Evolutionary conservation across 2,797 vertebrate genomes (phyloP).

Genomic region (Dromococcyx pavoninus): DNA sequence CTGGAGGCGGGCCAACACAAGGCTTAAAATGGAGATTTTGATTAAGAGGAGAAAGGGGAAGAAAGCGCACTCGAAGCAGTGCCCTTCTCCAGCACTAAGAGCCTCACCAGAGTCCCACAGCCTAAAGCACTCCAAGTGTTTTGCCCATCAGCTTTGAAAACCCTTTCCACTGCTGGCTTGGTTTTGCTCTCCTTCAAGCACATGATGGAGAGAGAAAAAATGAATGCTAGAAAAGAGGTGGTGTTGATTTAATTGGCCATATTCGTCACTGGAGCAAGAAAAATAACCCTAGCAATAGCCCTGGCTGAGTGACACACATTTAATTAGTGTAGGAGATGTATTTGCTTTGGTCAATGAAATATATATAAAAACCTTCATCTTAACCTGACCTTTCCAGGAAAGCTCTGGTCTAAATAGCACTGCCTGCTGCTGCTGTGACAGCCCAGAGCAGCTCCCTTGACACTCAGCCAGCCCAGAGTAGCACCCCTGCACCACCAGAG

Average conservation of each 20-base stretch:
- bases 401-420: background rate
- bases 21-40: background rate
- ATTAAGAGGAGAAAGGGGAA: background rate
- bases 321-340: constrained; percentile 12
- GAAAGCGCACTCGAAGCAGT: background rate
- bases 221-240: background rate
- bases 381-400: constrained; percentile 25
- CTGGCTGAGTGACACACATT: background rate
- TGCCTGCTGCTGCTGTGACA: background rate
- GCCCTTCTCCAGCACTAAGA: background rate
- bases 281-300: background rate
- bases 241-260: constrained; percentile 25
- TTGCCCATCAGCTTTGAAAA: background rate
- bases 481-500: background rate
- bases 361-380: background rate
- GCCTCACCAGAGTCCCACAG: background rate
- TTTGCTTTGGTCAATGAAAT: constrained; percentile 24
- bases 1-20: background rate
- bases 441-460: background rate
- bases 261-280: background rate
- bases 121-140: background rate
- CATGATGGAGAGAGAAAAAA: background rate
- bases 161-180: background rate
- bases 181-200: constrained; percentile 1
- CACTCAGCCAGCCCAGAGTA: background rate